Base-by-base conservation (phyloP, 37 sponge, comb jelly and placozoan species). In the Bolinopsis microptera region DNA sequence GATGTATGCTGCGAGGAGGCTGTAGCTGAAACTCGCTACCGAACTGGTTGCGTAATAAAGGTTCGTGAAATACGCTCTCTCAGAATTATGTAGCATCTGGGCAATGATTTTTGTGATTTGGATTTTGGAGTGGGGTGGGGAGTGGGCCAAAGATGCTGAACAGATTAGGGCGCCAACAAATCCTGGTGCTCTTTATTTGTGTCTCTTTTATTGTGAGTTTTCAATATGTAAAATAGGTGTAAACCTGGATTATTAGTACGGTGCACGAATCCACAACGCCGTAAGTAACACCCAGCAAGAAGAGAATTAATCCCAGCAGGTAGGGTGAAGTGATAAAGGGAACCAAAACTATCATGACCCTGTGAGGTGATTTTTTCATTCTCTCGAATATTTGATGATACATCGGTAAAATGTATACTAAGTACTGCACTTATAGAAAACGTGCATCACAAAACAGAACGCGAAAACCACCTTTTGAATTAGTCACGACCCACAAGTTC, bases 211-310 rank as follows among this genome's bases (percentile, higher is more conserved):
- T n/a, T n/a, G n/a, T n/a, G n/a, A n/a, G n/a, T n/a, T n/a, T n/a
- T n/a, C n/a, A n/a, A n/a, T n/a, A n/a, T n/a, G n/a, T n/a, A n/a
- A n/a, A n/a, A 48, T 48, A 18, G 13, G 5, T 48, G 13, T 48
- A 18, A 48, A 77, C 80, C 80, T 77, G 80, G 35, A 77, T 77
- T 16, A 77, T 77, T 16, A 77, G 80, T 1, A 77, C 80, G 80
- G 22, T 32, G 21, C 80, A 77, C 8, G 80, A 77, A 35, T 77
- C 80, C 32, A 32, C 27, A 22, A 77, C 32, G 1, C 80, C 80
- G 21, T 77, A 77, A 0, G 32, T 32, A 13, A 77, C 18, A 34
- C 80, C 80, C 80, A 77, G 35, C 35, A 77, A 13, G 32, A 77
- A 77, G 37, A 28, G 33, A 27, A 34, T 27, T 28, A 36, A 3